A percentile compares a stretch with the other conserved stretches of the same genome.
These are phyloP conservation scores for Psammodynastes pulverulentus DNA, from an alignment of 2,113 vertebrate genomes.

Conservation along the genomic window DNA sequence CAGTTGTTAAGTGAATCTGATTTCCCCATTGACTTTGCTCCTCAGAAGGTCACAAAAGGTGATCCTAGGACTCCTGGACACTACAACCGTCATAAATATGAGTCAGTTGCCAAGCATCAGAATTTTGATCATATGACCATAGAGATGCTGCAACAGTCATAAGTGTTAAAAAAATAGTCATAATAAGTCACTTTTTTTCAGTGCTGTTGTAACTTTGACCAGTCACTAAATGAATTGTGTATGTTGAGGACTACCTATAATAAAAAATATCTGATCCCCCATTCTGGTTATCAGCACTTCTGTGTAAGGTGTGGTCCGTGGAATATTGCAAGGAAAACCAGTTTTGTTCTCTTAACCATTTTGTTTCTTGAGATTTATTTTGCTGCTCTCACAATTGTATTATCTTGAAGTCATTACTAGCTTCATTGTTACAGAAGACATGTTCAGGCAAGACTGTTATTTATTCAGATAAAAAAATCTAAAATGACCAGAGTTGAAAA, in stretches of 20 bases:
- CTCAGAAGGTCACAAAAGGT: not conserved
- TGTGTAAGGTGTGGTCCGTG: not conserved
- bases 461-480: not conserved
- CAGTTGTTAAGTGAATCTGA: not conserved
- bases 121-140: not conserved
- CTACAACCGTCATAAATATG: not conserved
- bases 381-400: not conserved
- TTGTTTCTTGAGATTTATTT: not conserved
- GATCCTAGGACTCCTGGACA: not conserved
- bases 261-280: not conserved
- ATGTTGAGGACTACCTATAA: not conserved
- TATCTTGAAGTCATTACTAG: not conserved
- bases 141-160: not conserved
- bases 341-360: not conserved
- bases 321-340: not conserved
- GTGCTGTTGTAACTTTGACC: not conserved
- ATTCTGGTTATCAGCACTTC: not conserved
- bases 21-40: not conserved
- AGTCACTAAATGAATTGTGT: not conserved
- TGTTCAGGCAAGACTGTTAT: not conserved
- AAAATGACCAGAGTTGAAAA: not conserved
- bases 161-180: not conserved
- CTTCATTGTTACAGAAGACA: not conserved
- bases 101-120: not conserved
- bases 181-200: not conserved